Conservation (phyloP, 2,888 invertebrate genomes). For the Julus scanicus region DNA sequence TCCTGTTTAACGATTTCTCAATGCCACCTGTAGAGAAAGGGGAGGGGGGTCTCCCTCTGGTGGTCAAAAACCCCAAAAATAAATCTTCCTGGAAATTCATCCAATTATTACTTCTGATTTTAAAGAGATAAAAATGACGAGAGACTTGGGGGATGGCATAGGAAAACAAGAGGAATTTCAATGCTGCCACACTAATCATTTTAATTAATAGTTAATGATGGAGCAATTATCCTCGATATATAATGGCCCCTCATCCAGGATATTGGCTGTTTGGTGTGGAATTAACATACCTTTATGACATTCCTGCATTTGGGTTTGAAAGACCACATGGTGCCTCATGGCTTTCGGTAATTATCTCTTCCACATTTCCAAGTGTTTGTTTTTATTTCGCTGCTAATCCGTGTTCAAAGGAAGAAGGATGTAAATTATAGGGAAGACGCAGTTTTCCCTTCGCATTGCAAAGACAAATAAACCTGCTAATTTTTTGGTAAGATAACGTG, state of each 20-base stretch:
- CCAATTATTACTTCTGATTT: not conserved
- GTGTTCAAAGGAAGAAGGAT: slow-evolving; percentile 12
- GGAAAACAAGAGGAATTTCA: not conserved
- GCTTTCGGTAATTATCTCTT: slow-evolving; percentile 31
- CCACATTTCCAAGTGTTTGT: slow-evolving; percentile 40
- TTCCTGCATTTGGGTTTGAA: slow-evolving; percentile 1
- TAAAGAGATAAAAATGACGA: not conserved
- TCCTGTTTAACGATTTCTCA: not conserved
- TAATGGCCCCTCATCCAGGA: slow-evolving; percentile 34
- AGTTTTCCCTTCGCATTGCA: not conserved
- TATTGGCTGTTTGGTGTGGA: not conserved
- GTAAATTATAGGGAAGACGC: not conserved
- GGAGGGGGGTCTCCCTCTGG: not conserved
- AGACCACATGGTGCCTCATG: slow-evolving; percentile 35
- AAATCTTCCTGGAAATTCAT: not conserved
- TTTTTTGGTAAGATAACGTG: not conserved
- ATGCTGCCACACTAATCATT: slow-evolving; percentile 5
- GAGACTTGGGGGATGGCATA: not conserved
- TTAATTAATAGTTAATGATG: slow-evolving; percentile 33
- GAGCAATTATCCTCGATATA: not conserved
- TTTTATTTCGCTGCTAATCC: slow-evolving; percentile 34
- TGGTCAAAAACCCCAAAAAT: not conserved
- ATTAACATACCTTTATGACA: slow-evolving; percentile 42
- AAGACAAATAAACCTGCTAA: slow-evolving; percentile 30
- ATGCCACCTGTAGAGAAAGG: not conserved